Evolutionary conservation across 2,797 vertebrate genomes (phyloP).

Genomic region (Oreortyx pictus): DNA sequence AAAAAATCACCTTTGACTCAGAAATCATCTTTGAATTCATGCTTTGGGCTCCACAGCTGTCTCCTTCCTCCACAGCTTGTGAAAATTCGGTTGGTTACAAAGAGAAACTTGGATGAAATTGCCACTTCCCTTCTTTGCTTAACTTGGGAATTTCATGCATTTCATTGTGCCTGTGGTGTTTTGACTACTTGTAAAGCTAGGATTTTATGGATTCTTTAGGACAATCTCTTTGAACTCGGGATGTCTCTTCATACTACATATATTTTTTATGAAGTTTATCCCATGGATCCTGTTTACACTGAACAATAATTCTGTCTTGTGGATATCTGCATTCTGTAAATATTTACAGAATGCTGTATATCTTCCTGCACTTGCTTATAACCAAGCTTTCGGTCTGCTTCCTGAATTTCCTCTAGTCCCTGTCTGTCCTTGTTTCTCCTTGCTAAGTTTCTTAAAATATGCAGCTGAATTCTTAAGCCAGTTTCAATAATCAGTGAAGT

Average conservation of each 20-base stretch:
- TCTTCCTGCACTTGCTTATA: slow-evolving; percentile 1
- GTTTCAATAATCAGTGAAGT: background rate
- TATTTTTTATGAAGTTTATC: background rate
- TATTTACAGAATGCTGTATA: background rate
- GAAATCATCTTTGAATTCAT: background rate
- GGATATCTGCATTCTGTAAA: background rate
- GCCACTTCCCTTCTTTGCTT: background rate
- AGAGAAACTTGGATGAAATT: slow-evolving; percentile 3
- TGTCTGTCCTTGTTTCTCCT: background rate
- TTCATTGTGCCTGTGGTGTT: background rate
- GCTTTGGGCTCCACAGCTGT: background rate
- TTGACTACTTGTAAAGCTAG: background rate
- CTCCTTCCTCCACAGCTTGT: background rate
- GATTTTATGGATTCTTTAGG: background rate
- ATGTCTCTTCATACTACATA: background rate
- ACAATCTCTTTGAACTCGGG: background rate
- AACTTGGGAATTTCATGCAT: background rate
- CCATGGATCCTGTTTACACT: background rate
- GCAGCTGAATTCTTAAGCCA: background rate
- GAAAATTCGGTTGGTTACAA: background rate
- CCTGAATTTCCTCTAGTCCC: background rate
- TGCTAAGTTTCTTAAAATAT: background rate
- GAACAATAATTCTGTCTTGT: background rate
- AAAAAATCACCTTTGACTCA: background rate
- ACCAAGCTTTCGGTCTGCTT: background rate